Conservation (phyloP, 37 sponge, comb jelly and placozoan genomes). For the Cladorhizidae sp. region DNA sequence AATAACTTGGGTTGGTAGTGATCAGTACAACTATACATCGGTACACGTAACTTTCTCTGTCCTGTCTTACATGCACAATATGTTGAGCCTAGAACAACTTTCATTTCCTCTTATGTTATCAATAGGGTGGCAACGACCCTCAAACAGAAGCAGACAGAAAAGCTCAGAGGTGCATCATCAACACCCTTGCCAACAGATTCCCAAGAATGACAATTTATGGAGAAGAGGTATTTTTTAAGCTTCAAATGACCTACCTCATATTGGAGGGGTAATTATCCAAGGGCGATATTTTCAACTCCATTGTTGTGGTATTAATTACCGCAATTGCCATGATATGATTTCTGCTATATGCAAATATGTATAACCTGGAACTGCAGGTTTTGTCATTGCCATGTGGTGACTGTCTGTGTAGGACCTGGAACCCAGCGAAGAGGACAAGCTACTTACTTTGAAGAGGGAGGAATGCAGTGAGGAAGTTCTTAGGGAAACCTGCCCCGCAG, state of each 20-base stretch:
- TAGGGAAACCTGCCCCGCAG: constrained; percentile 66
- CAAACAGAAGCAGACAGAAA: constrained; percentile 94
- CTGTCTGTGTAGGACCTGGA: constrained; percentile 9
- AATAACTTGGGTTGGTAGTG: too few species aligned
- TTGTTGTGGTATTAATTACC: too few species aligned
- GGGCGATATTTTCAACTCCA: too few species aligned
- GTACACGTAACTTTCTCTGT: too few species aligned
- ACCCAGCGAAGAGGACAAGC: constrained; percentile 46
- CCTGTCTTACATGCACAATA: too few species aligned
- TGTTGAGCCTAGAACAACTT: too few species aligned
- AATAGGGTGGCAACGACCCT: constrained; percentile 84
- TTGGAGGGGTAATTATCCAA: too few species aligned
- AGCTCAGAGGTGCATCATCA: constrained; percentile 84
- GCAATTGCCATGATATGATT: too few species aligned
- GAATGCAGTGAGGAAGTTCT: constrained; percentile 61
- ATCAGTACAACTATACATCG: too few species aligned
- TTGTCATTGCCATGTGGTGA: not conserved
- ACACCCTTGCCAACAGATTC: constrained; percentile 65
- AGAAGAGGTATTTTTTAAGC: constrained; percentile 76
- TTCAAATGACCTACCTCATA: too few species aligned
- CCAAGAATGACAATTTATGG: constrained; percentile 78
- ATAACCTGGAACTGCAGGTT: not conserved
- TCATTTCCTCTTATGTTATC: not conserved
- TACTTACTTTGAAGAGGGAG: constrained; percentile 10
- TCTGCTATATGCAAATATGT: too few species aligned